phyloP scores from a whole-genome alignment of 2,113 vertebrate species.

The Rhinolophus sinicus region DNA sequence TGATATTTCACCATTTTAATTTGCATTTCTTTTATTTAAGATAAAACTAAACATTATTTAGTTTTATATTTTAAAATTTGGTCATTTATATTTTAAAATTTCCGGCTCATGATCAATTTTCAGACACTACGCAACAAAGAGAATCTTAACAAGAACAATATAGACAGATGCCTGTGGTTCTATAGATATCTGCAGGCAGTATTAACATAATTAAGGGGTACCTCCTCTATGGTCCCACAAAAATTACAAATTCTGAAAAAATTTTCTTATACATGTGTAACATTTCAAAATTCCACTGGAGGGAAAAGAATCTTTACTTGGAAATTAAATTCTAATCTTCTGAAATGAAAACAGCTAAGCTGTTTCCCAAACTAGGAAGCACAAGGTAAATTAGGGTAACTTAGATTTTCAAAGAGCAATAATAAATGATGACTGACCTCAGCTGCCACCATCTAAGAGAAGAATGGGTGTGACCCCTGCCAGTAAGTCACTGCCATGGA shows the following conservation, averaged over 20 bases:
- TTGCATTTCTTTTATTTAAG: conserved; percentile 24
- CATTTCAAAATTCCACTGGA: conserved; percentile 9
- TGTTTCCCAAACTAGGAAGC: background rate
- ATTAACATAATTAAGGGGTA: background rate
- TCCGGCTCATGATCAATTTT: background rate
- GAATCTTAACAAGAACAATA: background rate
- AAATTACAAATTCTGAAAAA: background rate
- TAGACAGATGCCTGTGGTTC: background rate
- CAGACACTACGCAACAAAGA: background rate
- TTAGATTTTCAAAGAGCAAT: background rate
- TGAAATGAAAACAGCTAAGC: conserved; percentile 27
- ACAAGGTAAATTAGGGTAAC: background rate
- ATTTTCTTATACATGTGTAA: background rate
- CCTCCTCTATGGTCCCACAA: background rate
- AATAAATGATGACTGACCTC: background rate
- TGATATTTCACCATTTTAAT: background rate
- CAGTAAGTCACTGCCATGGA: background rate
- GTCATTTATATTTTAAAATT: background rate
- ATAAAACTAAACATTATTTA: background rate
- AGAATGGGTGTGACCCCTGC: background rate
- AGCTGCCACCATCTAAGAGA: background rate
- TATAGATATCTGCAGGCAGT: background rate
- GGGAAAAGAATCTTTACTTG: background rate
- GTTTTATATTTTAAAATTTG: background rate
- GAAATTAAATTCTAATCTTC: conserved; percentile 48